A percentile compares a stretch with the other conserved stretches of the same genome.
Evolutionary conservation across 1,140 invertebrate genomes (phyloP).

Genomic region (Macrobrachium rosenbergii): DNA sequence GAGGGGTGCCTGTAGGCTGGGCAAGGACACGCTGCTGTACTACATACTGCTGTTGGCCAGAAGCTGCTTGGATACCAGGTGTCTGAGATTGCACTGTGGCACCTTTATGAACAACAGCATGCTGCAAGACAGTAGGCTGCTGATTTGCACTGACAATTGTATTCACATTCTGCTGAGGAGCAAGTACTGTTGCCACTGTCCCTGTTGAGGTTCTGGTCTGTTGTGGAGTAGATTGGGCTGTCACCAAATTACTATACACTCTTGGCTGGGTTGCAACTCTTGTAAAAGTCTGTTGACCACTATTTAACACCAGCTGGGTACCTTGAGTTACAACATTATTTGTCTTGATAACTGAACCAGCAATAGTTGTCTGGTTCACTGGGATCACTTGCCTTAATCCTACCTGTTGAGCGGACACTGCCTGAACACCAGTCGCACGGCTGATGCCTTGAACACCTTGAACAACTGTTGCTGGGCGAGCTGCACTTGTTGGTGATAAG

Average conservation of each 20-base stretch:
- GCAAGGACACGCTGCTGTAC: constrained; percentile 47
- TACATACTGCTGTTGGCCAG: constrained; percentile 36
- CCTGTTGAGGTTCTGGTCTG: constrained; percentile 3
- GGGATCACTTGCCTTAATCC: constrained; percentile 25
- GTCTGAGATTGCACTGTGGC: constrained; percentile 4
- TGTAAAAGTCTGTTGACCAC: constrained; percentile 15
- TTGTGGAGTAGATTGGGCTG: constrained; percentile 21
- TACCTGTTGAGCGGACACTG: constrained; percentile 9
- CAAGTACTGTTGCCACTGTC: constrained; percentile 10
- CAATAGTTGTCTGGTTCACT: constrained; percentile 13
- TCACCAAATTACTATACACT: constrained; percentile 38
- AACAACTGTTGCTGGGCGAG: constrained; percentile 1
- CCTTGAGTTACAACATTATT: constrained; percentile 12
- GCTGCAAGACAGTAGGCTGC: background rate
- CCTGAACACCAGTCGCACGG: no score
- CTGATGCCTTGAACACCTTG: background rate
- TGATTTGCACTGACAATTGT: constrained; percentile 32
- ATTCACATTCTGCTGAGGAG: constrained; percentile 29
- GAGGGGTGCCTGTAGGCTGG: constrained; percentile 2
- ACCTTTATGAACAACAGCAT: constrained; percentile 43
- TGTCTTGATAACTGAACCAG: constrained; percentile 15
- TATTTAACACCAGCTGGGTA: constrained; percentile 1
- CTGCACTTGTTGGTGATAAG: constrained; percentile 20
- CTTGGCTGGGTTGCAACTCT: constrained; percentile 40
- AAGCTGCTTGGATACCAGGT: constrained; percentile 7